These are phyloP conservation scores for Tineola bisselliella DNA, from an alignment of 2,888 invertebrate species.

Conservation along the genomic window DNA sequence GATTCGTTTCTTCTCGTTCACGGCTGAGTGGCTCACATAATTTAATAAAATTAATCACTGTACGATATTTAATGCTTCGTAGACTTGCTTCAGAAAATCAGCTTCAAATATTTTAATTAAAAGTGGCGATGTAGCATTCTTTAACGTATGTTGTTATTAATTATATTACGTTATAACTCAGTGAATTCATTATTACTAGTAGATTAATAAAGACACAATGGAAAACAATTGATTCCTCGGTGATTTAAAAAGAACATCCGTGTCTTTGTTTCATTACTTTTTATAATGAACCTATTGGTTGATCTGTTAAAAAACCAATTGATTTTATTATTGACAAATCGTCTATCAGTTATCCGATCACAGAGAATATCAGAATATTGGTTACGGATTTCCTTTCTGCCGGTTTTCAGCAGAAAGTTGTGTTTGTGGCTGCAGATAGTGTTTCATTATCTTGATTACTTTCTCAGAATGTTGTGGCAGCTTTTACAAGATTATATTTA, in stretches of 20 bases:
- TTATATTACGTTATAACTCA: neutral
- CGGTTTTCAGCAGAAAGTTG: conserved; percentile 25
- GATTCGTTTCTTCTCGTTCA: conserved; percentile 23
- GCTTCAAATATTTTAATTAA: neutral
- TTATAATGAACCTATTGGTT: conserved; percentile 32
- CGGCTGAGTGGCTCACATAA: conserved; percentile 31
- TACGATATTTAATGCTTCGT: neutral
- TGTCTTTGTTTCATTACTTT: conserved; percentile 42
- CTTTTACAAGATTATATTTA: neutral
- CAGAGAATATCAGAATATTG: conserved; percentile 34
- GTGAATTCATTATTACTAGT: neutral
- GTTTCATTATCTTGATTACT: neutral
- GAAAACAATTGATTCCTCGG: neutral
- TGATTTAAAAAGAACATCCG: conserved; percentile 31
- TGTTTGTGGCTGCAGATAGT: neutral
- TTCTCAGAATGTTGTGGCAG: neutral
- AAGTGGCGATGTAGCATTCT: neutral
- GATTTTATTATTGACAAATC: conserved; percentile 15
- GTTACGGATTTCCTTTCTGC: conserved; percentile 40
- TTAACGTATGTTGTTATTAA: neutral
- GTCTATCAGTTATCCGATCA: conserved; percentile 34
- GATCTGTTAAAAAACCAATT: conserved; percentile 27
- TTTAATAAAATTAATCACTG: conserved; percentile 20
- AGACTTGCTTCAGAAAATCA: neutral
- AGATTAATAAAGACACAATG: neutral